Evolutionary conservation across 2,888 invertebrate genomes (phyloP), one percentile per base, ranked within the genome.

Genomic region (Sphinx pinastri): DNA sequence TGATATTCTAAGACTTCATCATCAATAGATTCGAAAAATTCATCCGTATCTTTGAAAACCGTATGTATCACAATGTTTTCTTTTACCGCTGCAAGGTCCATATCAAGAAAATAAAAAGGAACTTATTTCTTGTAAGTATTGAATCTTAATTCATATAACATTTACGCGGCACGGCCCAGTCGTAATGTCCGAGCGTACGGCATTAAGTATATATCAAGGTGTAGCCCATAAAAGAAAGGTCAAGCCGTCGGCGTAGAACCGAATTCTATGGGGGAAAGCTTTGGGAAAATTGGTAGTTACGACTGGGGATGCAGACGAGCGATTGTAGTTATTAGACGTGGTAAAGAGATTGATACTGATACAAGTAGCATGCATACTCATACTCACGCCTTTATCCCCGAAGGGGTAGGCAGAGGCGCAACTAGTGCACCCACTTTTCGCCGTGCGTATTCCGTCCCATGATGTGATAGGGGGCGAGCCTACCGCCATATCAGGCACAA

Each of bases 221-320:
- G 83, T 75, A 80, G 81, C 73, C 82, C 80, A 83, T 84, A 79
- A 84, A 84, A 82, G 83, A 78, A 77, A 85, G 87, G 85, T 85
- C 85, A 84, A 82, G 77, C 74, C 76, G 77, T 76, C 76, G 76
- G 77, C 72, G 73, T 78, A 74, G 76, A 77, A 82, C 79, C 77
- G 78, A 78, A 76, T 77, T 79, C 77, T 74, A 75, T 74, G 74
- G 73, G 79, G 75, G 76, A 76, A 79, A 79, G 80, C 77, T 77
- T 75, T 72, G 70, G 71, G 72, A 70, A 79, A 79, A 78, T 72
- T 77, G 75, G 74, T 77, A 77, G 75, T 74, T 72, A 72, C 71
- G 60, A 70, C 71, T 68, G 38, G n/a, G 6, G 13, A 49, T 71
- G 73, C 70, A 81, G 77, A 81, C 81, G 73, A 19, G 70, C 76